A percentile compares a stretch with the other conserved stretches of the same genome.
Conservation (phyloP, 1,140 invertebrate genomes). For the Hyposmocoma kahamanoa region DNA sequence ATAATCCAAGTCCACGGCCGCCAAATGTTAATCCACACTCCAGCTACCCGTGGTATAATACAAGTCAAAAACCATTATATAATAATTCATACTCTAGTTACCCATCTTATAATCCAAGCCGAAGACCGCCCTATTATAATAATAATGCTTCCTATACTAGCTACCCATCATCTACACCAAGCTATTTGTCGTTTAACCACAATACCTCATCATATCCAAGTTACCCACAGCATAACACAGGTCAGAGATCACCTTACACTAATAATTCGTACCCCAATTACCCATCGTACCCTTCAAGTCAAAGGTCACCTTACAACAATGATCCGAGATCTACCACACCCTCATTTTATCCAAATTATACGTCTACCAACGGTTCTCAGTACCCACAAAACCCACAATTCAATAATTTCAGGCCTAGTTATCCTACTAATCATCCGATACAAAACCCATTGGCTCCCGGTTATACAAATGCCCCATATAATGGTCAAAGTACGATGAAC, state of each 20-base stretch:
- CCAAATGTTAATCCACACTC: background rate
- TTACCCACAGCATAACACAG: background rate
- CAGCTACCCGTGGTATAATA: background rate
- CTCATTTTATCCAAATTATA: no score
- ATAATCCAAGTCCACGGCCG: background rate
- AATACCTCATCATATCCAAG: background rate
- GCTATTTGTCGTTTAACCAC: no score
- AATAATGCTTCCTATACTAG: background rate
- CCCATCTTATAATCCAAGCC: background rate
- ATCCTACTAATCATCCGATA: background rate
- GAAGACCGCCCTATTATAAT: background rate
- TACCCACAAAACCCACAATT: no score
- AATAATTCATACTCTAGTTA: slow-evolving; percentile 11
- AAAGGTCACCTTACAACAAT: no score
- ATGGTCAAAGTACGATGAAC: background rate
- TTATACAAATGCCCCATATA: background rate
- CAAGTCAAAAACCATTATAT: background rate
- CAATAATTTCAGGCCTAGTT: no score
- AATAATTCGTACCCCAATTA: no score
- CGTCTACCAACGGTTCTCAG: no score
- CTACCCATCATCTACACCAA: background rate
- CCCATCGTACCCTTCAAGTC: no score
- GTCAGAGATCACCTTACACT: background rate
- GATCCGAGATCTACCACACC: no score
- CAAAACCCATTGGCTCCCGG: background rate